Evolutionary conservation across 2,113 vertebrate species (phyloP).

Genomic region (Echinops telfairi): DNA sequence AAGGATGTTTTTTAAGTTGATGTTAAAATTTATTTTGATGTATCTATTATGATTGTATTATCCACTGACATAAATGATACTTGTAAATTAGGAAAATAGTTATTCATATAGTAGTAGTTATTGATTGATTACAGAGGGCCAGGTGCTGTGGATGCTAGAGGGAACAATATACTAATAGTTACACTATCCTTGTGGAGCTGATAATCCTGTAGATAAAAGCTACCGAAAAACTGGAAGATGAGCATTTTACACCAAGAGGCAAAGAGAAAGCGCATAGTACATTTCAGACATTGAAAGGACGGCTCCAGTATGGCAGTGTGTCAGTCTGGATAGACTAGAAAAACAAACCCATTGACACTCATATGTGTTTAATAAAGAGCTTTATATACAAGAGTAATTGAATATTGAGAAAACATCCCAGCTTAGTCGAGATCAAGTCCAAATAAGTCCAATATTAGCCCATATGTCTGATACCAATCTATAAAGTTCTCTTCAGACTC

Average conservation of each 20-base stretch:
- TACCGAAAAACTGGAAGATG: not conserved
- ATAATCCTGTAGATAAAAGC: not conserved
- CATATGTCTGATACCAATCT: too few relatives aligned
- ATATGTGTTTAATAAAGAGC: too few relatives aligned
- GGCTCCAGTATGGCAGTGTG: not conserved
- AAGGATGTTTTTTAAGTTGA: conserved; percentile 43
- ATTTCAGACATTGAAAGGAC: not conserved
- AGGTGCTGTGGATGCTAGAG: not conserved
- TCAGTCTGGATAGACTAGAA: too few relatives aligned
- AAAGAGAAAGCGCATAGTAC: not conserved
- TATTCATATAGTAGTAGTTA: not conserved
- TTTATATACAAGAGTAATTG: too few relatives aligned
- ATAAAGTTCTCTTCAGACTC: too few relatives aligned
- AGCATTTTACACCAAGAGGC: not conserved
- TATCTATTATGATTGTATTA: conserved; percentile 55
- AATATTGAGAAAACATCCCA: too few relatives aligned
- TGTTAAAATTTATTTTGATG: conserved; percentile 40
- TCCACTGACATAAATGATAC: conserved; percentile 28
- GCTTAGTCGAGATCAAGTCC: too few relatives aligned
- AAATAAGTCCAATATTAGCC: too few relatives aligned
- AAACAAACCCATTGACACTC: too few relatives aligned
- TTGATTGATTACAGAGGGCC: not conserved
- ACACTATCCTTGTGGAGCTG: not conserved
- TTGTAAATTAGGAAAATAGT: conserved; percentile 28
- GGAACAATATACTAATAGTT: not conserved